A percentile compares a stretch with the other conserved stretches of the same genome.
These are phyloP conservation scores for Mustelus asterias DNA, from an alignment of 2,113 vertebrate species.

Conservation along the genomic window DNA sequence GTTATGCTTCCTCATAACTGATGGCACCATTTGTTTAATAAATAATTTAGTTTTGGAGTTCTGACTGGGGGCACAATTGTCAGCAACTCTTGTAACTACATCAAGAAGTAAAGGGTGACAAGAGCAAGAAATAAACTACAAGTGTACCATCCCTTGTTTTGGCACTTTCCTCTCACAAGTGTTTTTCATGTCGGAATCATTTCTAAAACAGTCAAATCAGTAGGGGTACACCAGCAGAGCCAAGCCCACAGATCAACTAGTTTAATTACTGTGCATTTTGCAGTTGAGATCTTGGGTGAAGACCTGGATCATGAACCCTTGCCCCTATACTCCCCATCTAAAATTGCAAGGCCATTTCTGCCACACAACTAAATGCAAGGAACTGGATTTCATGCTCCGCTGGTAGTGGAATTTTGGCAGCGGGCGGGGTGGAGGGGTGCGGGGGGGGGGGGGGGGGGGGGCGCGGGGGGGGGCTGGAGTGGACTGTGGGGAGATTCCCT, in stretches of 20 bases:
- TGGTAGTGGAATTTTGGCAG: too few relatives aligned
- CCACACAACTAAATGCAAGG: background rate
- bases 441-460: too few relatives aligned
- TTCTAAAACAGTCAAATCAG: background rate
- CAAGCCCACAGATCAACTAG: background rate
- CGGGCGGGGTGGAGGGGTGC: too few relatives aligned
- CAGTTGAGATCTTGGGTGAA: background rate
- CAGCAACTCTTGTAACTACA: background rate
- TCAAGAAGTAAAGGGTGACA: background rate
- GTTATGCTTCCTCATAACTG: background rate
- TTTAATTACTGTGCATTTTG: background rate
- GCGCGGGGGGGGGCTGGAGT: too few relatives aligned
- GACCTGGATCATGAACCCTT: background rate
- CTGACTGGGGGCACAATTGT: background rate
- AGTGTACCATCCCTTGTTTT: background rate
- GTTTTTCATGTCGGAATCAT: background rate
- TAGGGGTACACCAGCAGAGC: too few relatives aligned
- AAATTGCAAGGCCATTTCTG: background rate
- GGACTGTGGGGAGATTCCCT: too few relatives aligned
- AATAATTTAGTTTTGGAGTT: background rate
- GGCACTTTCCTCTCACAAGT: background rate
- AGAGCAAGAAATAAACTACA: background rate
- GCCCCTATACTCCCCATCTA: background rate
- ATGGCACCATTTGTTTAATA: background rate
- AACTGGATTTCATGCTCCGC: too few relatives aligned